phyloP scores from a whole-genome alignment of 1,140 invertebrate genomes.

The Uloborus diversus region DNA sequence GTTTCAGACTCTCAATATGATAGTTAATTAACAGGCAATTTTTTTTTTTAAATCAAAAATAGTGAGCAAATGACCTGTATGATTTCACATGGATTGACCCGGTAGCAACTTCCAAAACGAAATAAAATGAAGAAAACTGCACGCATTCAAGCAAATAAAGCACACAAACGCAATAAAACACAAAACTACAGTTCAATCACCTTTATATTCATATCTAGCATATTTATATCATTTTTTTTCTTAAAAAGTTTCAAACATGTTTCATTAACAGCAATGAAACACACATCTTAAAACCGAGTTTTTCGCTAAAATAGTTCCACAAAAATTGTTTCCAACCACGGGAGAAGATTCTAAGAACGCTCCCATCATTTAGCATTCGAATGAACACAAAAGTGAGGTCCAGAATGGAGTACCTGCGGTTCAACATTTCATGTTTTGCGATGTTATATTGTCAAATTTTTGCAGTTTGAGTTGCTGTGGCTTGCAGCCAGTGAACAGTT shows the following conservation, averaged over 20 bases:
- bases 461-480: not conserved
- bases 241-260: not conserved
- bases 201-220: not conserved
- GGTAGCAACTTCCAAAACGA: no score
- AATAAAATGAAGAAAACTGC: not conserved
- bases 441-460: no score
- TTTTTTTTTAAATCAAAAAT: no score
- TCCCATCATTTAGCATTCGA: no score
- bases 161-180: not conserved
- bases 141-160: not conserved
- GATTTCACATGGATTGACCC: no score
- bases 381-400: not conserved
- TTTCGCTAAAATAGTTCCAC: not conserved
- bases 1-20: no score
- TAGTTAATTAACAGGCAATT: no score
- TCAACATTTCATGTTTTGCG: not conserved
- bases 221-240: not conserved
- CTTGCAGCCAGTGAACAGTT: not conserved
- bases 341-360: no score
- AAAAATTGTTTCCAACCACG: no score
- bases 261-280: not conserved
- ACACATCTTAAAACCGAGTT: not conserved
- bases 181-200: not conserved
- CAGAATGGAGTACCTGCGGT: not conserved
- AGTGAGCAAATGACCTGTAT: no score